Base-by-base conservation (phyloP, 2,888 invertebrate species). In the Phalera bucephala region DNA sequence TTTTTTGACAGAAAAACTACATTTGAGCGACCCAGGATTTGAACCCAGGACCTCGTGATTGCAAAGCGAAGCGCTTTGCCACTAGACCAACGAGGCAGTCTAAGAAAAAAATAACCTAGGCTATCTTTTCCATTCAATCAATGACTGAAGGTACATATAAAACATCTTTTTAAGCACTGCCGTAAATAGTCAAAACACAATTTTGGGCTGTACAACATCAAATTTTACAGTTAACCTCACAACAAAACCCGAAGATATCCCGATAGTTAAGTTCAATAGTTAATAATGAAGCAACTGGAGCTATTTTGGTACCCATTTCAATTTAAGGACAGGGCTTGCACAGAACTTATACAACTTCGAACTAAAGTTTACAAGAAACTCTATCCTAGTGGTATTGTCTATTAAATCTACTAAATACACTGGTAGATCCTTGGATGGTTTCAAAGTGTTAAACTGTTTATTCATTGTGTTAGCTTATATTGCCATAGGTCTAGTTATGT, bases 241-340 rank as follows among this genome's bases (percentile, higher is more conserved):
- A 36, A 40, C 40, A 36, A 52, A 61, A 47, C 43, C 50, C 40
- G 38, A 33, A 42, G 47, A 44, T 58, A 64, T 54, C 51, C 33
- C 42, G 67, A 66, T 69, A 70, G 64, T 65, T 64, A 39, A 58
- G 64, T 71, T 71, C 61, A 64, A 71, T 72, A 72, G 68, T 76
- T 78, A 72, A 75, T 76, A 80, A 78, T 72, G 71, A 73, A 76
- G 64, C 71, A 69, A 78, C 72, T 71, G 49, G 49, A 73, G 75
- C 71, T 80, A 80, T 81, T 84, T 80, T 71, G 70, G 76, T 80
- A 77, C 79, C 79, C 75, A 80, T 86, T 87, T 83, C 83, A 85
- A 84, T 86, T 86, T 77, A 77, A 77, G 78, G 78, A 79, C 79
- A 79, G 70, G 76, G 67, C 73, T 76, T 75, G 76, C 65, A 67